Evolutionary conservation across 2,888 invertebrate genomes (phyloP), one percentile per base, ranked within the genome.

Genomic region (Erannis defoliaria): DNA sequence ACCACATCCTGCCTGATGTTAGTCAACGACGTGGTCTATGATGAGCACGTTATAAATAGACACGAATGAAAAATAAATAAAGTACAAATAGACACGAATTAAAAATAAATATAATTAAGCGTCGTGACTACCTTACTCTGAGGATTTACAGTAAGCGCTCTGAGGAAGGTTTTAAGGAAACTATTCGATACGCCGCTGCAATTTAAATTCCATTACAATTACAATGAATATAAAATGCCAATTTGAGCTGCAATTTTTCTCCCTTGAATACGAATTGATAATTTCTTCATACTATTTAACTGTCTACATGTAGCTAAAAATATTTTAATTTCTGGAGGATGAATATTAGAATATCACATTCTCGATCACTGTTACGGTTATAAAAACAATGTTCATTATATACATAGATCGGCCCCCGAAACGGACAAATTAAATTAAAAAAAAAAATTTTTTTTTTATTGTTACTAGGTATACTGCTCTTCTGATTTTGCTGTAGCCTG

Each of bases 161-260:
- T 80, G 76, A 76, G 82, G 85, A 85, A 82, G 80, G 84, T 84
- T 82, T 82, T 81, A 83, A 84, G 84, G 82, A 84, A 86, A 82
- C 62, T 85, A 84, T 84, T 78, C 78, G 79, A 84, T 77, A 81
- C 79, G 78, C 83, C 77, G 80, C 78, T 74, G 82, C 84, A 83
- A 86, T 88, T 88, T 88, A 85, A 88, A 88, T 88, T 85, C 84
- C 81, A n/a, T n/a, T n/a, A n/a, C n/a, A n/a, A 87, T 86, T 88
- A 84, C 80, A 82, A 76, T 81, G 79, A 82, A 84, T 85, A 84
- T 86, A 85, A 86, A 86, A 87, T 82, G 84, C 78, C 81, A 83
- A 86, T 86, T 85, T 80, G 75, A 82, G 80, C 77, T 80, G 77
- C 80, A 77, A 77, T 19, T 29, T 5, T 71, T 71, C 62, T 64